Evolutionary conservation across 2,113 vertebrate species (phyloP).

Genomic region (Recurvirostra avosetta): DNA sequence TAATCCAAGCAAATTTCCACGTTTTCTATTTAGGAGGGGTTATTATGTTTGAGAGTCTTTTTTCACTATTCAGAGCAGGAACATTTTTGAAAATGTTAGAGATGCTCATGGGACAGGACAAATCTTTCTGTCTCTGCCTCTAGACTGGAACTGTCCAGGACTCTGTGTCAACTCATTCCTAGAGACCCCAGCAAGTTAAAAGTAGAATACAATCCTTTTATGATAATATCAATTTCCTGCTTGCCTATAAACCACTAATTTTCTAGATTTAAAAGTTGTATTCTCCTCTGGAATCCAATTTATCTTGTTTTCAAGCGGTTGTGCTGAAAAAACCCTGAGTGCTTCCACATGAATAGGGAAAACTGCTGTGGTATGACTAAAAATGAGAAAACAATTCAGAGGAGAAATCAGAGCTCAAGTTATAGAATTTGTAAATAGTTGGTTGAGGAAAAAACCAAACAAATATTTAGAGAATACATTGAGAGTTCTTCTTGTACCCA

Average conservation of each 20-base stretch:
- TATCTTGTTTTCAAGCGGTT: conserved; percentile 2
- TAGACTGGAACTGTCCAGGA: neutral
- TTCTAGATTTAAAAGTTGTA: neutral
- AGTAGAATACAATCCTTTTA: neutral
- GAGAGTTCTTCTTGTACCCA: neutral
- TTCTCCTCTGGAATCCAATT: neutral
- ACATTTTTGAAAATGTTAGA: neutral
- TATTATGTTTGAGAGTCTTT: neutral
- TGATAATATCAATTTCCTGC: neutral
- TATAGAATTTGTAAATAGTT: neutral
- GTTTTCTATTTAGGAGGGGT: neutral
- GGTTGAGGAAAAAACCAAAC: neutral
- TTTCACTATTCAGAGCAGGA: neutral
- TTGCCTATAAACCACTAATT: neutral
- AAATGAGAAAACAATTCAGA: conserved; percentile 8
- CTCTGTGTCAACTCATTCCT: neutral
- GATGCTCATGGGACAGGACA: neutral
- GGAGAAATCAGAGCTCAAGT: neutral
- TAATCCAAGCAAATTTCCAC: neutral
- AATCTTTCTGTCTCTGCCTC: neutral
- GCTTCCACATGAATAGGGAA: neutral
- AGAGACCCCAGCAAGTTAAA: neutral
- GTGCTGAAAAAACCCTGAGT: neutral
- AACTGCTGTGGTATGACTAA: neutral
- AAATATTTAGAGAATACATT: neutral